phyloP scores from a whole-genome alignment of 2,113 vertebrate genomes.

The Nestor notabilis region DNA sequence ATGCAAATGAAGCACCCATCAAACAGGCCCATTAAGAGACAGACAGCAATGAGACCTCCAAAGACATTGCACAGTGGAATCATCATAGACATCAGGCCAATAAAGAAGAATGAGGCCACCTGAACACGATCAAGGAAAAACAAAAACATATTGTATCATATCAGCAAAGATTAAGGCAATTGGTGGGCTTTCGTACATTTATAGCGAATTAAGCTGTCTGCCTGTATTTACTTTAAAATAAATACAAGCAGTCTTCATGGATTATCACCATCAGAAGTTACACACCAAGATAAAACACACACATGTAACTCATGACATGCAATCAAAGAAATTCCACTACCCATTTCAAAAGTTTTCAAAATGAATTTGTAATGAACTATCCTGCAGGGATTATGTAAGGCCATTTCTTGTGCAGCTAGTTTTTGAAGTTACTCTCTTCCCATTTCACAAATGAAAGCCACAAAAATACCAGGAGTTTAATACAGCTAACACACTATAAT shows the following conservation, averaged over 20 bases:
- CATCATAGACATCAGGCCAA: constrained; percentile 98
- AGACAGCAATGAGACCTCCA: constrained; percentile 89
- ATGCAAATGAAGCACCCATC: constrained; percentile 98
- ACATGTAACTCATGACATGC: not conserved
- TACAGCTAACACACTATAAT: not conserved
- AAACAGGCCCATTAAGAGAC: constrained; percentile 95
- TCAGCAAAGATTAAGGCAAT: not conserved
- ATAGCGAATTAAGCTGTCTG: not conserved
- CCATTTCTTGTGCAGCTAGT: not conserved
- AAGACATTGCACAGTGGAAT: constrained; percentile 89
- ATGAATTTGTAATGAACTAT: not conserved
- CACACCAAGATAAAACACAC: not conserved
- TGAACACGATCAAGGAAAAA: constrained; percentile 33
- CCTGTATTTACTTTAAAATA: not conserved
- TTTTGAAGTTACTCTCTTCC: not conserved
- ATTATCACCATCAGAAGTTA: not conserved
- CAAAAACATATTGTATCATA: not conserved
- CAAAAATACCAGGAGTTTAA: not conserved
- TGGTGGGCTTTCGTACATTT: not conserved
- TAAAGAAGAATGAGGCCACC: constrained; percentile 92
- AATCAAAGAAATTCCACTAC: not conserved
- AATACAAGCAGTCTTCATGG: not conserved
- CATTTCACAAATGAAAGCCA: not conserved
- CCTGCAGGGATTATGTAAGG: not conserved
- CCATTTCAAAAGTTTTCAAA: not conserved